Evolutionary conservation across 2,888 invertebrate genomes (phyloP), one percentile per base, ranked within the genome.

Genomic region (Pollenia angustigena): DNA sequence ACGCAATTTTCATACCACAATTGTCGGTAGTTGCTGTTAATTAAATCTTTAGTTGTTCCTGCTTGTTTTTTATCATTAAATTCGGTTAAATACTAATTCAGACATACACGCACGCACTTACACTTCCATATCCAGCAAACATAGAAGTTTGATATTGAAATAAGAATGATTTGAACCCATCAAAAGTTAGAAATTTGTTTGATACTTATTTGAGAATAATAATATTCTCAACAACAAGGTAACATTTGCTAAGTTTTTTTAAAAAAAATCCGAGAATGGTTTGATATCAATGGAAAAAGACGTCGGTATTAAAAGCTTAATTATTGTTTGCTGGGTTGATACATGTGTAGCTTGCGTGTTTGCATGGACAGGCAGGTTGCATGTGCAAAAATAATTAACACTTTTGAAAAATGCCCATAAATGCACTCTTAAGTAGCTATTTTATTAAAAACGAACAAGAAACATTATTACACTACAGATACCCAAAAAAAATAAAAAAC

Each of bases 301-400:
- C 32, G 32, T 32, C 6, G 32, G 4, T 0, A 0, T 32, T 6
- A 4, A 32, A 32, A 0, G 32, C 32, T 6, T 32, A 32, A 32
- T 32, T 32, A 32, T 4, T 32, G 6, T 32, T 32, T 32, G 32
- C 32, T 32, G 32, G 32, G 32, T 6, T 6, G 10, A 9, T 2
- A 8, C 50, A 14, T 52, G 64, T 52, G 54, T 56, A 48, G 12
- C 2, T 71, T 76, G 71, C 76, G 69, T 82, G 76, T 71, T 76
- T 44, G 16, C 32, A 10, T 10, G 54, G 54, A n/a, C 50, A 14
- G 14, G 23, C 18, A 52, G 54, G 74, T 79, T 74, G 72, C 84
- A 84, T 74, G 79, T 84, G 72, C 52, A 48, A 46, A 74, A 79
- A 58, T 44, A 78, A 72, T 83, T 58, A 83, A 83, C 72, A 72